Evolutionary conservation across 2,113 vertebrate species (phyloP).

Genomic region (Misgurnus mizolepis): DNA sequence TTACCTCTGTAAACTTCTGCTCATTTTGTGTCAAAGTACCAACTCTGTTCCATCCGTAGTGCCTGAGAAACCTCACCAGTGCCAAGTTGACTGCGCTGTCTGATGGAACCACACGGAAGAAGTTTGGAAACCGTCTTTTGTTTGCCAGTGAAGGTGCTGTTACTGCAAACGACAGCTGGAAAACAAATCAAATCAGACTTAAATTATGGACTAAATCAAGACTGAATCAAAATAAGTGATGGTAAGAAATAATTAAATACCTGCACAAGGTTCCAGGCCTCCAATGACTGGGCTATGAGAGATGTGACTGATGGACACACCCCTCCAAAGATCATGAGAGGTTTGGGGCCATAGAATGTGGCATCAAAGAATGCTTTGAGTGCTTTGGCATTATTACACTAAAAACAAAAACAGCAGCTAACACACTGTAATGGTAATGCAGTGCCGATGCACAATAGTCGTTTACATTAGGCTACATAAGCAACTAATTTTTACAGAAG

Average conservation of each 20-base stretch:
- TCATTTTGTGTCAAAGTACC: constrained; percentile 85
- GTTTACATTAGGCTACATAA: no score
- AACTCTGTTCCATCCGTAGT: constrained; percentile 85
- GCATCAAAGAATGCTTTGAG: constrained; percentile 92
- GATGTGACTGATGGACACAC: constrained; percentile 87
- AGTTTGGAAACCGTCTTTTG: constrained; percentile 87
- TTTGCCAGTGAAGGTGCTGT: constrained; percentile 83
- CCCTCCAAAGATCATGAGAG: constrained; percentile 88
- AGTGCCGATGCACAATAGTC: no score
- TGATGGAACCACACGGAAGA: constrained; percentile 89
- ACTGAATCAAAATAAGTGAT: constrained; percentile 35
- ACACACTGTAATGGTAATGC: no score
- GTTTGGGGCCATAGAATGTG: constrained; percentile 87
- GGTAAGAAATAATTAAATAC: constrained; percentile 58
- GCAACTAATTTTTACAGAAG: no score
- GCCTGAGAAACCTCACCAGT: constrained; percentile 84
- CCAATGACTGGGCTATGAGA: constrained; percentile 85
- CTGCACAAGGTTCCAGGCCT: constrained; percentile 88
- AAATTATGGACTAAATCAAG: not conserved
- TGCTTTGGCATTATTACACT: constrained; percentile 85
- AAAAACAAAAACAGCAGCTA: constrained; percentile 15
- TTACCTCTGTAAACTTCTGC: constrained; percentile 82
- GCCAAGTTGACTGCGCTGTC: constrained; percentile 87
- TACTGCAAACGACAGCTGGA: constrained; percentile 88
- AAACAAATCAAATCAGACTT: not conserved